These are phyloP conservation scores for Oreonectes daqikongensis DNA, from an alignment of 2,797 vertebrate genomes.

Conservation along the genomic window DNA sequence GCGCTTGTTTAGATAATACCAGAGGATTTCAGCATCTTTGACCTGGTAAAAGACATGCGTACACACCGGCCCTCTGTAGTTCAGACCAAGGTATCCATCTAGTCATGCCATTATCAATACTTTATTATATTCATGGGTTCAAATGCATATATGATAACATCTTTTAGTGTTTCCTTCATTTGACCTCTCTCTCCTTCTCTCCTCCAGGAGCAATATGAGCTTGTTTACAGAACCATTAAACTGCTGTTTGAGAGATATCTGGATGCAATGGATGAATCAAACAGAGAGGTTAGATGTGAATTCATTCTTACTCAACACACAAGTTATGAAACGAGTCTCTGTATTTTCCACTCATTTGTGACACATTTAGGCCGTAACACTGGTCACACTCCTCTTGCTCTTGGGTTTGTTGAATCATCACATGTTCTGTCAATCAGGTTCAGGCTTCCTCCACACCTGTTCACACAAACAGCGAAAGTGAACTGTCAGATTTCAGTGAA, in stretches of 20 bases:
- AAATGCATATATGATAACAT: no score
- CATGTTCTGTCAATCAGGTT: slow-evolving; percentile 55
- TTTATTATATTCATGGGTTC: background rate
- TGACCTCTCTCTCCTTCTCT: background rate
- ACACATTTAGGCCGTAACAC: background rate
- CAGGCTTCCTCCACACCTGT: slow-evolving; percentile 15
- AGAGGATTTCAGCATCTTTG: slow-evolving; percentile 85
- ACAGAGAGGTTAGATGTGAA: slow-evolving; percentile 67
- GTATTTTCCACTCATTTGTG: background rate
- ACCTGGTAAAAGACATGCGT: slow-evolving; percentile 90
- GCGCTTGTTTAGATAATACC: slow-evolving; percentile 81
- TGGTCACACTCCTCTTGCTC: background rate
- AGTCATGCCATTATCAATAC: background rate
- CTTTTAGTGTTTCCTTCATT: background rate
- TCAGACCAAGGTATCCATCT: slow-evolving; percentile 88
- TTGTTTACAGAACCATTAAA: slow-evolving; percentile 86
- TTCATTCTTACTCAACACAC: background rate
- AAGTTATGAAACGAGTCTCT: background rate
- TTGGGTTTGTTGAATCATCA: slow-evolving; percentile 4
- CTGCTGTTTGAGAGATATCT: slow-evolving; percentile 86
- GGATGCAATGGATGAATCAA: slow-evolving; percentile 65
- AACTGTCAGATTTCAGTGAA: slow-evolving; percentile 52
- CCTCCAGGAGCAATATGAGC: slow-evolving; percentile 89
- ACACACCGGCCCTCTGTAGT: slow-evolving; percentile 92
- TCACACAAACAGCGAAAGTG: slow-evolving; percentile 41